Evolutionary conservation across 1,140 invertebrate genomes (phyloP), one percentile per base, ranked within the genome.

Genomic region (Carcinoscorpius rotundicauda): DNA sequence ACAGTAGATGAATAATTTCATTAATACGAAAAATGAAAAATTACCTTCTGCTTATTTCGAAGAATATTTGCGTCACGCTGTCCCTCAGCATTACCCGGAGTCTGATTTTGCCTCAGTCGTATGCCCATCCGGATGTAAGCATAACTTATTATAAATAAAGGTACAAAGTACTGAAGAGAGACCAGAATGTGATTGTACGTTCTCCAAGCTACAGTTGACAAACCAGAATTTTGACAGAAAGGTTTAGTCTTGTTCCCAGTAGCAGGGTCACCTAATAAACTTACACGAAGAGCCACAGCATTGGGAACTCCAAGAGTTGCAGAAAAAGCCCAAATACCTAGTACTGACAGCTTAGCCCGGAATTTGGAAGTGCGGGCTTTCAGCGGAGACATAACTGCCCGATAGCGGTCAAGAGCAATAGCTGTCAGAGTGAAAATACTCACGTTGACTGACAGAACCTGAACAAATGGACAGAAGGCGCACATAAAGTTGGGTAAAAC

Each of bases 401-500:
- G 71, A 65, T 80, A 80, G 48, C 81, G 71, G 69, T 83, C 81
- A 3, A 82, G 56, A 0, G 82, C 81, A 61, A 82, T 83, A 6
- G 75, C 76, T 4, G 78, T 79, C 71, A 82, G 76, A 5, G 81
- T 82, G 59, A 81, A 76, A 0, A 81, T 80, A 0, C 80, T 82
- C 9, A 81, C 81, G 69, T 81, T 83, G 3, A 80, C 76, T 3
- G 79, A 77, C 5, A 77, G 73, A 50, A 78, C 86, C 75, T 89
- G 85, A 1, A 85, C 84, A 72, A 86, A 91, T 75, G 85, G 87
- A 66, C 91, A 87, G n/a, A 85, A 77, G 55, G 85, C 82, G 73
- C 90, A 93, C 69, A 93, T 81, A 10, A 84, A 76, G 4, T 74
- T 73, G 3, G 89, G 89, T 72, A 93, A 91, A 0, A 89, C 87